Percentiles rank a stretch among this genome's conserved stretches.
These are phyloP conservation scores for Ophioninae sp. DNA, from an alignment of 2,888 invertebrate species.

Conservation along the genomic window DNA sequence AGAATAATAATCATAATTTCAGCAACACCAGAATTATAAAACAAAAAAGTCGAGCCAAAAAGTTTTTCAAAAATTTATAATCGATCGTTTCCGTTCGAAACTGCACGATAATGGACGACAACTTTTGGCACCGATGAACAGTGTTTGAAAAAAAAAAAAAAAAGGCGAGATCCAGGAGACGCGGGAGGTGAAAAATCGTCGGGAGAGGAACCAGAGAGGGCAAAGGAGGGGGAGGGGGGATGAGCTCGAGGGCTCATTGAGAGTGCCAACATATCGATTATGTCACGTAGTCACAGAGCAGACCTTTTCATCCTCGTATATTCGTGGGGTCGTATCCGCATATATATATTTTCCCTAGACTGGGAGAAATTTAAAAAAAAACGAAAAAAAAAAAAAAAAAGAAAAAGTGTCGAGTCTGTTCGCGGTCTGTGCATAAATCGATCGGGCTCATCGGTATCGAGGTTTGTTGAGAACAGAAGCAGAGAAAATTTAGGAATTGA, in stretches of 20 bases:
- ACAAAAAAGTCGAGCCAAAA: not conserved
- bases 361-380: too few species aligned
- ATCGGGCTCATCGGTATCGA: not conserved
- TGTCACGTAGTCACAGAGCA: slow-evolving; percentile 53
- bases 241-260: slow-evolving; percentile 62
- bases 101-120: slow-evolving; percentile 9
- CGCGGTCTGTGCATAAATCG: slow-evolving; percentile 8
- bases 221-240: slow-evolving; percentile 21
- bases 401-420: not conserved
- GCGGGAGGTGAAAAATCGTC: too few species aligned
- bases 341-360: slow-evolving; percentile 9
- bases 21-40: too few species aligned
- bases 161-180: not conserved
- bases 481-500: not conserved
- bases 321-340: not conserved
- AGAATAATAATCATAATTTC: too few species aligned
- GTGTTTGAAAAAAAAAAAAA: too few species aligned
- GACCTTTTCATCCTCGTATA: not conserved
- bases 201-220: too few species aligned
- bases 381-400: too few species aligned
- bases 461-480: slow-evolving; percentile 12
- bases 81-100: slow-evolving; percentile 2
- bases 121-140: slow-evolving; percentile 21
- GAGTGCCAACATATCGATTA: slow-evolving; percentile 69
- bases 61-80: not conserved